phyloP scores from a whole-genome alignment of 2,113 vertebrate genomes.

The Loxodonta africana region DNA sequence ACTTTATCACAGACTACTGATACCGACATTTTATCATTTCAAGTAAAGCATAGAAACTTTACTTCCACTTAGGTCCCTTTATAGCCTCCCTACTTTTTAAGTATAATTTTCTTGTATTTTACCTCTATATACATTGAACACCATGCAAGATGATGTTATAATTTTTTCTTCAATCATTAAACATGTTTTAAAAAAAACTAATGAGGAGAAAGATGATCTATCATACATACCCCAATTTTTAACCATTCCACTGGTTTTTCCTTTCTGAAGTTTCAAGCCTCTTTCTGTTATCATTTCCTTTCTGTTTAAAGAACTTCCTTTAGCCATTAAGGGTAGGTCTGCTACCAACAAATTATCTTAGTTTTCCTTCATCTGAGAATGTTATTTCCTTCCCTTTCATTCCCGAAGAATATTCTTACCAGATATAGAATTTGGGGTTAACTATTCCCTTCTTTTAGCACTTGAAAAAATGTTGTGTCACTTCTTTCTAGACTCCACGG shows the following conservation, averaged over 20 bases:
- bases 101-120: background rate
- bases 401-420: no score
- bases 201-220: background rate
- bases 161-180: no score
- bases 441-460: conserved; percentile 38
- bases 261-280: conserved; percentile 2
- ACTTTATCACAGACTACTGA: background rate
- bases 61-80: background rate
- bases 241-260: background rate
- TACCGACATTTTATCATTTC: no score
- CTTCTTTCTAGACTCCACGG: conserved; percentile 12
- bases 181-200: background rate
- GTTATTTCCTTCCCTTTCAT: no score
- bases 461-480: background rate
- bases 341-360: conserved; percentile 14
- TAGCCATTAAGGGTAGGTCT: background rate
- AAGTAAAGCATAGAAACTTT: no score
- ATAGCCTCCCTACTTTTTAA: background rate
- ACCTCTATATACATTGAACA: conserved; percentile 29
- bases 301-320: background rate
- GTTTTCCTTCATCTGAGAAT: no score
- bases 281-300: conserved; percentile 1
- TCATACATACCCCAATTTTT: conserved; percentile 30
- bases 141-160: background rate
- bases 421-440: background rate